A percentile compares a stretch with the other conserved stretches of the same genome.
These are phyloP conservation scores for Pandemis heparana DNA, from an alignment of 2,888 invertebrate species.

Conservation along the genomic window DNA sequence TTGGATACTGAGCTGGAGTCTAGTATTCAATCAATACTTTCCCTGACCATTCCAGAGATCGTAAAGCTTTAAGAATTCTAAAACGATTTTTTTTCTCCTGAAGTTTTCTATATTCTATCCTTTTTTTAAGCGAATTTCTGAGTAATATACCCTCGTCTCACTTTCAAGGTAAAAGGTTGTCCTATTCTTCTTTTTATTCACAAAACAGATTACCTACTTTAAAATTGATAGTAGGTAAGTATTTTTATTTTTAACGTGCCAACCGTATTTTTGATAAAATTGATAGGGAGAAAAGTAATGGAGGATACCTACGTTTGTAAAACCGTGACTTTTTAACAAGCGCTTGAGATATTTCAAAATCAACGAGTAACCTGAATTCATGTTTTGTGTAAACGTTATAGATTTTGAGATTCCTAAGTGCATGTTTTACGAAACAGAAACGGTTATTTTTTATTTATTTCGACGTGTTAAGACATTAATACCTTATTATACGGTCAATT, in stretches of 20 bases:
- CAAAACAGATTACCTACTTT: not conserved
- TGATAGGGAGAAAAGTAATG: not conserved
- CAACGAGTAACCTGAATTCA: too few relatives aligned
- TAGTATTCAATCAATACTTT: slow-evolving; percentile 52
- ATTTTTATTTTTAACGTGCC: not conserved
- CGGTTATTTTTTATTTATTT: not conserved
- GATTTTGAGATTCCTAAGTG: too few relatives aligned
- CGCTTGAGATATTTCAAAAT: too few relatives aligned
- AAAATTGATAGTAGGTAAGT: not conserved
- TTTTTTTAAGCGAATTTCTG: slow-evolving; percentile 19
- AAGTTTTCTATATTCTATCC: slow-evolving; percentile 28
- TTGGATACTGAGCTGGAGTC: slow-evolving; percentile 61
- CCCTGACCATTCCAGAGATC: slow-evolving; percentile 40
- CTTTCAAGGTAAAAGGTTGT: slow-evolving; percentile 76
- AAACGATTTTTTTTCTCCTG: not conserved
- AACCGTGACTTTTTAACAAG: too few relatives aligned
- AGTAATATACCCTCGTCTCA: slow-evolving; percentile 63
- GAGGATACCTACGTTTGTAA: too few relatives aligned
- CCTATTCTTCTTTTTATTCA: slow-evolving; percentile 51
- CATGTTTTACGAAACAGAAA: not conserved
- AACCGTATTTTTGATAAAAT: slow-evolving; percentile 6
- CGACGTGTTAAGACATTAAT: slow-evolving; percentile 4
- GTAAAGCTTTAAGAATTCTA: slow-evolving; percentile 20
- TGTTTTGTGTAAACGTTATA: not conserved
- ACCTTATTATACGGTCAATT: slow-evolving; percentile 34